Conservation (phyloP, 2,113 vertebrate genomes). For the Pseudorasbora parva region DNA sequence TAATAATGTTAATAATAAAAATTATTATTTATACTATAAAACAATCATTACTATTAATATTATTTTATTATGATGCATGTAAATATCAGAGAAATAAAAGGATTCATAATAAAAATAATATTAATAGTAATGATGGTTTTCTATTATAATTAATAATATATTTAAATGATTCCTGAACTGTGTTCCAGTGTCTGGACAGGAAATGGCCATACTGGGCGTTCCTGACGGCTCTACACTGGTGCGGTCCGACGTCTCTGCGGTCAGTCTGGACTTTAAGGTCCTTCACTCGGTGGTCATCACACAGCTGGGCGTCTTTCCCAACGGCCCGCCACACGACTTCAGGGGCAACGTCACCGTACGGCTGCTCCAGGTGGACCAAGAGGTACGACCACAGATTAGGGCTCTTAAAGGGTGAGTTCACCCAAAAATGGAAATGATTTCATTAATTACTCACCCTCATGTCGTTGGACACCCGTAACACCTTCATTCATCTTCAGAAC, state of each 20-base stretch:
- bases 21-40: background rate
- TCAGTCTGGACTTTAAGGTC: slow-evolving; percentile 93
- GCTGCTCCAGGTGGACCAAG: slow-evolving; percentile 92
- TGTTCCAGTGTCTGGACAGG: slow-evolving; percentile 79
- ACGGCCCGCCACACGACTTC: slow-evolving; percentile 75
- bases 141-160: too few species aligned
- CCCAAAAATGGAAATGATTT: too few species aligned
- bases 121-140: too few species aligned
- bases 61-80: background rate
- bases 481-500: too few species aligned
- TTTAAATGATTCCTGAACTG: background rate
- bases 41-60: background rate
- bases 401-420: too few species aligned
- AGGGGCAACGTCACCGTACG: slow-evolving; percentile 91
- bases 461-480: too few species aligned
- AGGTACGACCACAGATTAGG: slow-evolving; percentile 79
- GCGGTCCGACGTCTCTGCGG: slow-evolving; percentile 79
- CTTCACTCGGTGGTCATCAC: slow-evolving; percentile 95
- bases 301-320: slow-evolving; percentile 88
- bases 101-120: too few species aligned
- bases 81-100: too few species aligned
- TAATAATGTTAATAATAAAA: background rate
- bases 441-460: too few species aligned
- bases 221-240: slow-evolving; percentile 73
- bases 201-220: slow-evolving; percentile 84